Conservation (phyloP, 2,113 vertebrate genomes). For the Myotis brandtii region DNA sequence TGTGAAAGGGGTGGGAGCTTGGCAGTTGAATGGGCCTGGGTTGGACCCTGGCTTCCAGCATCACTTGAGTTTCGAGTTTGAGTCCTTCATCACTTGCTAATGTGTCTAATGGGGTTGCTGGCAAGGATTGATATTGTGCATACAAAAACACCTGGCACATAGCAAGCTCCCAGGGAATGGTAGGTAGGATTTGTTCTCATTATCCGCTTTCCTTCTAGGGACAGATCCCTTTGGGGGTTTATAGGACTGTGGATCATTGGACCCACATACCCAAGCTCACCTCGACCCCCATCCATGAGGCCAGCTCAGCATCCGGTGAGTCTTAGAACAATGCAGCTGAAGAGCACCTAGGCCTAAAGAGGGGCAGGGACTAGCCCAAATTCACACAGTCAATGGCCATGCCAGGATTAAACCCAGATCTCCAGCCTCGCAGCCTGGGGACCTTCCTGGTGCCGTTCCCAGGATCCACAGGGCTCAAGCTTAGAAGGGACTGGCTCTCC, state of each 20-base stretch:
- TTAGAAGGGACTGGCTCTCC: background rate
- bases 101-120: background rate
- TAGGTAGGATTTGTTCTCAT: background rate
- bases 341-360: background rate
- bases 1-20: background rate
- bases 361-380: background rate
- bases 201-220: background rate
- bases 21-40: background rate
- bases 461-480: background rate
- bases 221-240: background rate
- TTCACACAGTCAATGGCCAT: background rate
- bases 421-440: background rate
- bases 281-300: background rate
- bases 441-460: background rate
- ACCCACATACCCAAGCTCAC: background rate
- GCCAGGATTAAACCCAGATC: background rate
- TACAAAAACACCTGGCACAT: accelerated
- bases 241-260: background rate
- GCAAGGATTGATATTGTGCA: background rate
- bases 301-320: background rate
- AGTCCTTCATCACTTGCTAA: background rate
- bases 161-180: background rate
- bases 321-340: background rate
- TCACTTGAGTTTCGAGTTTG: background rate
- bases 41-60: background rate